phyloP scores from a whole-genome alignment of 2,797 vertebrate genomes.

The Rhynchonycteris naso region DNA sequence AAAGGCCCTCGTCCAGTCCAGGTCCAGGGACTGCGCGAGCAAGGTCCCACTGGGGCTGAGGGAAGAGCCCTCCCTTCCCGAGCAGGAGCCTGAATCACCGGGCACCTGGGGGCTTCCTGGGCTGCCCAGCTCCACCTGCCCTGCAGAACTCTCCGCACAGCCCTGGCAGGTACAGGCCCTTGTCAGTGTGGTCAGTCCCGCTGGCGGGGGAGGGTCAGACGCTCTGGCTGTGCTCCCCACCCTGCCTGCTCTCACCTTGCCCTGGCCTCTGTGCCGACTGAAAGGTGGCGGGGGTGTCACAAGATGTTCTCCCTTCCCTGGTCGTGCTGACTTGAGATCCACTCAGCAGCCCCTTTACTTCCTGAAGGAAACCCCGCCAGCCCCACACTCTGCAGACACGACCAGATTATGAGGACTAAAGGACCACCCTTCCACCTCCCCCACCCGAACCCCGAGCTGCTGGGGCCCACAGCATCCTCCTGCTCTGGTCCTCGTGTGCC shows the following conservation, averaged over 20 bases:
- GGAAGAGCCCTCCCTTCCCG: no score
- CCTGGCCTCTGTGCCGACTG: background rate
- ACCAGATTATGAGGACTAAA: no score
- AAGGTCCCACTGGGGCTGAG: no score
- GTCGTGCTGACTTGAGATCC: background rate
- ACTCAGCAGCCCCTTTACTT: background rate
- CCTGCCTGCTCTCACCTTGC: background rate
- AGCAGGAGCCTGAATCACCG: no score
- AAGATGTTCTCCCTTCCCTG: background rate
- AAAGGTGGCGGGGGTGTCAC: background rate
- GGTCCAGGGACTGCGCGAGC: no score
- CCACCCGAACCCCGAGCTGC: background rate
- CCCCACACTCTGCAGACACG: no score
- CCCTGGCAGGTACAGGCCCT: background rate
- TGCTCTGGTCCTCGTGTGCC: background rate
- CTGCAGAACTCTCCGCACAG: background rate
- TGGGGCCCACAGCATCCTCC: background rate
- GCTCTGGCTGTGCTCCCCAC: no score
- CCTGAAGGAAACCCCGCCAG: no score
- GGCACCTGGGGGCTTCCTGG: background rate
- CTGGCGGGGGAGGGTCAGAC: background rate
- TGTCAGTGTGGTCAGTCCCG: background rate
- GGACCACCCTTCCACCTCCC: no score
- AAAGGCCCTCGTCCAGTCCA: no score
- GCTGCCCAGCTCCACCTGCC: no score